Base-by-base conservation (phyloP, 2,113 vertebrate species). In the Ptilonorhynchus violaceus region DNA sequence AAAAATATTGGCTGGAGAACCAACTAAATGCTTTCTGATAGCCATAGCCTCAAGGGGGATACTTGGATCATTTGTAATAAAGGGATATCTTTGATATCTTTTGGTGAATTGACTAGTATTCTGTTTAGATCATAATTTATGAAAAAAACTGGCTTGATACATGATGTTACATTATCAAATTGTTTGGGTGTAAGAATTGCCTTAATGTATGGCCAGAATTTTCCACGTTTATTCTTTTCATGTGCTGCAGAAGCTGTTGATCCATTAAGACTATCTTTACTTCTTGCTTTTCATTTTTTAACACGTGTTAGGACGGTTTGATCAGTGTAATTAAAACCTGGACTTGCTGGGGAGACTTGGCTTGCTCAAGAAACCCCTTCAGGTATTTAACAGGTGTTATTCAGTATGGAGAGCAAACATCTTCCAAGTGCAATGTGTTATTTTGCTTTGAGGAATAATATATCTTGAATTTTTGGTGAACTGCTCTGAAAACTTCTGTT, bases 21-120 rank as follows among this genome's bases (percentile, higher is more conserved):
- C 88, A 93, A 44, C 91, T 96, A 96, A 97, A 97, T 98, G 92
- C 94, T 96, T 98, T 97, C 92, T 97, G 97, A 98, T 97, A 97
- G 95, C 90, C 85, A 27, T 93, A 92, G 89, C 92, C 95, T 97
- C 66, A 67, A 93, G 96, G 96, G 95, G 89, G 72, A 90, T 97
- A 81, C 86, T 98, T 79, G 94, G 97, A 97, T 98, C 97, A 94
- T 93, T 96, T 96, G 73, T 93, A 97, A 96, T 98, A 97, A 97
- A 97, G 72, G 77, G 88, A 75, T 96, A 81, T 89, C 89, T 95
- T 97, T 93, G 92, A 92, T 97, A 87, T 97, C 83, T 97, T 96
- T 98, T 91, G 80, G 90, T 93, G 97, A 97, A 91, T 98, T 97
- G 96, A 97, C 91, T 97, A 96, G 63, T 91, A 42, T 94, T 98